Conservation (phyloP, 2,797 vertebrate genomes). For the Acanthurus tractus region DNA sequence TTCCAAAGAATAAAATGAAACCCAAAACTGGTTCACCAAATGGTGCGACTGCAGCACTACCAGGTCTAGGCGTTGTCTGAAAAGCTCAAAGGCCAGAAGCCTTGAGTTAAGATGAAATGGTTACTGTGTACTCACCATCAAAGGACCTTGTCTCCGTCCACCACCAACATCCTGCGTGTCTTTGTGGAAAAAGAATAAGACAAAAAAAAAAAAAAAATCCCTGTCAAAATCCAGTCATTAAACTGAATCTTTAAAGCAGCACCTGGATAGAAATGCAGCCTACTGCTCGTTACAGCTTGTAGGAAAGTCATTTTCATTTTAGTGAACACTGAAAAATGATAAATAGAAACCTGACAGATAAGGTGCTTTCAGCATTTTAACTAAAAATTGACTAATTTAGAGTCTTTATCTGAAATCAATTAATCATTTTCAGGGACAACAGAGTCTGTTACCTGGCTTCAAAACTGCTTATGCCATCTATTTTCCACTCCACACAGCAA, state of each 20-base stretch:
- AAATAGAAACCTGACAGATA: conserved; percentile 17
- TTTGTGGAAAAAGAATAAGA: conserved; percentile 65
- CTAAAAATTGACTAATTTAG: conserved; percentile 36
- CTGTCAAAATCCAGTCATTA: conserved; percentile 36
- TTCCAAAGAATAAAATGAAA: neutral
- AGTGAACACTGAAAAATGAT: conserved; percentile 31
- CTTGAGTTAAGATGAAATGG: conserved; percentile 7
- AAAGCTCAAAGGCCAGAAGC: conserved; percentile 4
- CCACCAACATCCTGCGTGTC: conserved; percentile 89
- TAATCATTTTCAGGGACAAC: conserved; percentile 44
- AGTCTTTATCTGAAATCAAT: conserved; percentile 44
- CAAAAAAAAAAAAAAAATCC: neutral
- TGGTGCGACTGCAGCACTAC: neutral
- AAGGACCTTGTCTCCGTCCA: conserved; percentile 88
- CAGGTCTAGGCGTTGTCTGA: neutral
- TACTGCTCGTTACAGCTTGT: conserved; percentile 20
- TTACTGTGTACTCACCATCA: conserved; percentile 89
- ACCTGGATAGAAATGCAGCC: conserved; percentile 13
- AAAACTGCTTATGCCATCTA: conserved; percentile 33
- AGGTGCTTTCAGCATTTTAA: conserved; percentile 27
- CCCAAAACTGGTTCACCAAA: neutral
- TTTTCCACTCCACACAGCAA: conserved; percentile 34
- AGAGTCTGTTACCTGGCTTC: conserved; percentile 38
- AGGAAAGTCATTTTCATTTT: conserved; percentile 29
- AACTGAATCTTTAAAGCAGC: neutral